Percentiles rank a stretch among this genome's conserved stretches.
Evolutionary conservation across 2,113 vertebrate species (phyloP).

Genomic region (Albula goreensis): DNA sequence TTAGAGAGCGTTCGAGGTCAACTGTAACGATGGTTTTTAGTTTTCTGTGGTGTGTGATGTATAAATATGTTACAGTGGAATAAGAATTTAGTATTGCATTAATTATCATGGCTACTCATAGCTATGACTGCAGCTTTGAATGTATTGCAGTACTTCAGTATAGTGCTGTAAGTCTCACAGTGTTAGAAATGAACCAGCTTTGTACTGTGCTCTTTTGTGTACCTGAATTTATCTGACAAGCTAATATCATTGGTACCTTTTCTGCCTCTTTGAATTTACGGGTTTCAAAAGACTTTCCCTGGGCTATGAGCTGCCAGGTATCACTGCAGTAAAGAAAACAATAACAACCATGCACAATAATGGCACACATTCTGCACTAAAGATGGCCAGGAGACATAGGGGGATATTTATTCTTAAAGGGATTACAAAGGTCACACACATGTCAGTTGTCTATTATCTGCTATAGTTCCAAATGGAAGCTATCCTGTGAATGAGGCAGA

Average conservation of each 20-base stretch:
- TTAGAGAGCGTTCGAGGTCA: too few species aligned
- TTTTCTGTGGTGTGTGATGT: too few species aligned
- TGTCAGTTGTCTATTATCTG: conserved; percentile 45
- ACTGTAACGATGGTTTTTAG: too few species aligned
- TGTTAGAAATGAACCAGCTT: too few species aligned
- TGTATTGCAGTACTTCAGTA: too few species aligned
- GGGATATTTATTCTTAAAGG: conserved; percentile 38
- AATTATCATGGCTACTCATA: too few species aligned
- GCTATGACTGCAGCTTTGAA: too few species aligned
- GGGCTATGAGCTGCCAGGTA: not conserved
- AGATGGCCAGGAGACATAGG: conserved; percentile 25
- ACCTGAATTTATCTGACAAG: not conserved
- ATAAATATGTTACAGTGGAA: too few species aligned
- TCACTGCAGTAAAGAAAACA: conserved; percentile 4
- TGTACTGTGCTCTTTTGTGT: too few species aligned
- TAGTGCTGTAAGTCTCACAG: too few species aligned
- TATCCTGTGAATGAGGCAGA: not conserved
- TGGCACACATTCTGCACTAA: not conserved
- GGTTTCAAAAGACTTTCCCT: not conserved
- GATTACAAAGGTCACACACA: conserved; percentile 49
- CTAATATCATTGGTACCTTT: not conserved
- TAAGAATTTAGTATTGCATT: too few species aligned
- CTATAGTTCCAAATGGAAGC: conserved; percentile 29
- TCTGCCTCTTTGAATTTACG: not conserved
- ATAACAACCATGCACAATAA: conserved; percentile 2